Base-by-base conservation (phyloP, 2,797 vertebrate species). In the Premnoplex brunnescens region DNA sequence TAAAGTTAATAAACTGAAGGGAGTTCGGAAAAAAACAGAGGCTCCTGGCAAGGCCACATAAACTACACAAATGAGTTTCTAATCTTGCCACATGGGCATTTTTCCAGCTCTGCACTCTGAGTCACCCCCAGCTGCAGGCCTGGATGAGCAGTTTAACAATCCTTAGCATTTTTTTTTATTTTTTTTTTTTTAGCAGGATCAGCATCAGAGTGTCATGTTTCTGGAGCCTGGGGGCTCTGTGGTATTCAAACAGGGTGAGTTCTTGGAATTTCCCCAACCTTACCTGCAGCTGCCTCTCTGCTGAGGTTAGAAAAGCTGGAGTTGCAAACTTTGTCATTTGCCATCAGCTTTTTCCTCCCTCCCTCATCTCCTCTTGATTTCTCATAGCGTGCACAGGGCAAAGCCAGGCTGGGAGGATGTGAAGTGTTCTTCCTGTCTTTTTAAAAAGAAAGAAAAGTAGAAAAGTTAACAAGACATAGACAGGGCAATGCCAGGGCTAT, bases 1-100 rank as follows among this genome's bases (percentile, higher is more conserved):
- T 98, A 98, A 98, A 98, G 98, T 98, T 97, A 97, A 98, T 98
- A 98, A 98, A 98, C 97, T 96, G 98, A 98, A 98, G 97, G 96
- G 98, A 98, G 89, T 83, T 98, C 97, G 97, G 97, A 97, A 98
- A 97, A 97, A 97, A 98, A 97, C 36, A 34, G 92, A 97, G 86
- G 97, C 98, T 99, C 95, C 98, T 97, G 97, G 98, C 98, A 98
- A 98, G 97, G 98, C 97, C 97, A 93, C 51, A 77, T 92, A 97
- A 98, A 97, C 94, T 95, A 96, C 93, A 97, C 76, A 91, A 97
- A 96, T 95, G 95, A 97, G 95, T 97, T 97, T 97, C 97, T 96
- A 97, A 96, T 97, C 96, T 97, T 91, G 96, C 96, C 97, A 97
- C 91, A 75, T 89, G 97, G 95, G 97, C 93, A 97, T 97, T 97